phyloP scores from a whole-genome alignment of 2,113 vertebrate genomes.

The Odontesthes bonariensis region DNA sequence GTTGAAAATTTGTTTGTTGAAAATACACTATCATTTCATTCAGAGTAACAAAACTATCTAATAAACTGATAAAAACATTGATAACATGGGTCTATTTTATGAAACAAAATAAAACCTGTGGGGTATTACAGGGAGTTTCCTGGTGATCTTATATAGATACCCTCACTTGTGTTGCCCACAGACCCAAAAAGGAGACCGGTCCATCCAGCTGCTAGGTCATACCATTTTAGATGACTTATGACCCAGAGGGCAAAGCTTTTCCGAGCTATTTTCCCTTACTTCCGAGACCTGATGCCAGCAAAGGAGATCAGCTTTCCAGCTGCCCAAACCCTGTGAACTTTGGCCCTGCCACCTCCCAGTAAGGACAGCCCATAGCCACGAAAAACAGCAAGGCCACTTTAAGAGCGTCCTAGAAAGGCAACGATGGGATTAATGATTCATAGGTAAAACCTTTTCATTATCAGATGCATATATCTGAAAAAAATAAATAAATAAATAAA shows the following conservation, averaged over 20 bases:
- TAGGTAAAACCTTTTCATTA: neutral
- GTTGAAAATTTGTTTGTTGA: no score
- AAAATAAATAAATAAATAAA: neutral
- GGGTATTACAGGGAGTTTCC: neutral
- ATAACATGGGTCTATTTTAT: constrained; percentile 11
- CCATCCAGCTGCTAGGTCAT: constrained; percentile 54
- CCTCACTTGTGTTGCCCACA: neutral
- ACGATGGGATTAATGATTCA: neutral
- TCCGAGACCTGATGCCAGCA: constrained; percentile 46
- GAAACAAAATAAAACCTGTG: constrained; percentile 5
- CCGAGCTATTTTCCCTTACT: constrained; percentile 56
- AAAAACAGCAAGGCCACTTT: constrained; percentile 2
- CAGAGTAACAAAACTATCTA: no score
- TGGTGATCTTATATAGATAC: constrained; percentile 14
- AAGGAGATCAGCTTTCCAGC: constrained; percentile 50
- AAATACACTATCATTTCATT: no score
- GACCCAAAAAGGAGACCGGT: constrained; percentile 20
- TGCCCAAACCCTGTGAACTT: constrained; percentile 48
- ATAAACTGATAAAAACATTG: neutral
- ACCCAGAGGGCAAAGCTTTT: constrained; percentile 54
- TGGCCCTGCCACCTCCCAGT: constrained; percentile 32
- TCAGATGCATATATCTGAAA: neutral
- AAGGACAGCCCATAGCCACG: neutral
- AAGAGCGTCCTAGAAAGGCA: neutral
- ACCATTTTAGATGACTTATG: constrained; percentile 58